Conservation (phyloP, 1,140 invertebrate species). For the Patella vulgata region DNA sequence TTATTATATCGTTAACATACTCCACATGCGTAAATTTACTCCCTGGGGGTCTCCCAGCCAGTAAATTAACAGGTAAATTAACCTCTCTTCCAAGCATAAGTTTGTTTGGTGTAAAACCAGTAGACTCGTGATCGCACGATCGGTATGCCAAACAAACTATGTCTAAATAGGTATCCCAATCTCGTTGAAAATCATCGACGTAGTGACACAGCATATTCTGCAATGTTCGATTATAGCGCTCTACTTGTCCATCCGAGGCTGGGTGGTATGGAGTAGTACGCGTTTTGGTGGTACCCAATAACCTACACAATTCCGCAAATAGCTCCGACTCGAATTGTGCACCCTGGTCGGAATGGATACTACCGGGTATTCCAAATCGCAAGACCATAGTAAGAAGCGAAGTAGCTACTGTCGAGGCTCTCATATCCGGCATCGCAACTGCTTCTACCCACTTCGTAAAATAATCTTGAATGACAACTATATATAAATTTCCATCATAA, state of each 20-base stretch:
- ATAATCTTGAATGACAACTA: conserved; percentile 49
- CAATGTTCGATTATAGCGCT: conserved; percentile 21
- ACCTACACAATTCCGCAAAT: conserved; percentile 12
- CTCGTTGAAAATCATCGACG: not conserved
- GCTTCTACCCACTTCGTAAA: conserved; percentile 49
- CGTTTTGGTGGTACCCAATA: conserved; percentile 18
- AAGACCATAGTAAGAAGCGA: conserved; percentile 16
- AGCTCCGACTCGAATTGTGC: conserved; percentile 21
- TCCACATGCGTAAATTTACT: too few species aligned
- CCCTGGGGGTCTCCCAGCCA: too few species aligned
- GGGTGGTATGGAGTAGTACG: conserved; percentile 12
- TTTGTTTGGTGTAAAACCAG: conserved; percentile 2
- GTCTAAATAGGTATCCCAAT: conserved; percentile 9
- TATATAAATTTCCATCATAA: conserved; percentile 34
- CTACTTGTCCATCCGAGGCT: conserved; percentile 13
- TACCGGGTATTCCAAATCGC: conserved; percentile 14
- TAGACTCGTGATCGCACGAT: not conserved
- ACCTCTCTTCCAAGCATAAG: conserved; percentile 4
- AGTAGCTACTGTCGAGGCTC: conserved; percentile 49
- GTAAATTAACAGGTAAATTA: too few species aligned
- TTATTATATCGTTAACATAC: too few species aligned
- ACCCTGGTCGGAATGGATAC: conserved; percentile 26
- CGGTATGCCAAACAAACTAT: not conserved
- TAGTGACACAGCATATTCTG: conserved; percentile 11
- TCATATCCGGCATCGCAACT: conserved; percentile 38